Evolutionary conservation across 2,888 invertebrate genomes (phyloP).

Genomic region (Phyllotreta cruciferae): DNA sequence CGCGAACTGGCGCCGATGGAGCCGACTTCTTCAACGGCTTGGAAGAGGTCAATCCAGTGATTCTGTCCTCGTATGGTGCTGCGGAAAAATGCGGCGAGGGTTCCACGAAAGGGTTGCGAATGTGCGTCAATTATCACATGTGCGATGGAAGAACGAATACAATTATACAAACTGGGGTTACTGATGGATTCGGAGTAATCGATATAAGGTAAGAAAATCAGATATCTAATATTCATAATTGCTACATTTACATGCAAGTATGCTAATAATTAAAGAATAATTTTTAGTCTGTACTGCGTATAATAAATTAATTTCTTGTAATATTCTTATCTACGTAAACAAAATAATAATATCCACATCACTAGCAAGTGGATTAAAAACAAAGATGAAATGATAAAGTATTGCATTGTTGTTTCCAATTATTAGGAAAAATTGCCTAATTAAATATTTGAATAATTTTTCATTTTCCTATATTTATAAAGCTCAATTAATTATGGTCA

Average conservation of each 20-base stretch:
- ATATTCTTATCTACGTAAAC: no score
- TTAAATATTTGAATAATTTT: no score
- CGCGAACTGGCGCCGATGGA: not conserved
- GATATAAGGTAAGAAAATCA: slow-evolving; percentile 72
- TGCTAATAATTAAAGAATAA: not conserved
- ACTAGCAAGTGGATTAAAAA: no score
- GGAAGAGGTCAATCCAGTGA: slow-evolving; percentile 43
- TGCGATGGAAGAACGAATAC: slow-evolving; percentile 71
- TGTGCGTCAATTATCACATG: slow-evolving; percentile 82
- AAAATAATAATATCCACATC: no score
- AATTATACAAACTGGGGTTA: slow-evolving; percentile 63
- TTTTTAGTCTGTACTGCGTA: not conserved
- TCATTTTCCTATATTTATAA: no score
- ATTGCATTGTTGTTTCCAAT: no score
- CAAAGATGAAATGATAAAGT: no score
- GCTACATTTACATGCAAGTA: slow-evolving; percentile 6
- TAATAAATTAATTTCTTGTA: no score
- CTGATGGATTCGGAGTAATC: slow-evolving; percentile 75
- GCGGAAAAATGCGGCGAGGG: slow-evolving; percentile 56
- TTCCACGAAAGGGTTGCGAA: slow-evolving; percentile 65
- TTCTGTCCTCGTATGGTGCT: slow-evolving; percentile 40
- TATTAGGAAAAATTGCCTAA: no score
- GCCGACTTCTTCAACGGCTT: slow-evolving; percentile 30
- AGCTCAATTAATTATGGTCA: no score
- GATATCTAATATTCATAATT: slow-evolving; percentile 23